Base-by-base conservation (phyloP, 1,140 invertebrate species). In the Nixonia krombeini region DNA sequence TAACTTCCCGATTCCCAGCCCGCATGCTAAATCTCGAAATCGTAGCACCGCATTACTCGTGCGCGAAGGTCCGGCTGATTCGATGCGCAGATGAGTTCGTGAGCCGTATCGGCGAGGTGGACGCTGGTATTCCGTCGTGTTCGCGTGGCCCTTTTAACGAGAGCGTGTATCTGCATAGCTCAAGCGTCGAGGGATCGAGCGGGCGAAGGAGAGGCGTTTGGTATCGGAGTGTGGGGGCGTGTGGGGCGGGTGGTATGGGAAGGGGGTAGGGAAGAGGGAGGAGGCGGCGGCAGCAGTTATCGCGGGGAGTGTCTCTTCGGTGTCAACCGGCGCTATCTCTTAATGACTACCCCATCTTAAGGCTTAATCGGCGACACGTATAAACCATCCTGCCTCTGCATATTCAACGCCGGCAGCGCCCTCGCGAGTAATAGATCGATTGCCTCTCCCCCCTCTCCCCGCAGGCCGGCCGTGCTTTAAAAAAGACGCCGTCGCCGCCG, bases 321-420 rank as follows among this genome's bases (percentile, higher is more conserved):
- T 79, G 80, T 82, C 81, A 80, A 79, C 71, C 59, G 69, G 72
- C 70, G 71, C 73, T 80, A 81, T 82, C 76, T 80, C 81, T 84
- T 83, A 84, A 84, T 84, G 81, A 84, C 78, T 79, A 76, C 70
- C 76, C 78, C 77, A 76, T 84, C 80, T 82, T 76, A 75, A 76
- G 75, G 73, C 75, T 83, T 84, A 83, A 84, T 84, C 82, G 78
- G 56, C 75, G 78, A 84, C 82, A 82, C 76, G 82, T 78, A 83
- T 82, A 84, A 84, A 84, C 76, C 79, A 84, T 83, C 72, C 73
- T 70, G 64, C 68, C 58, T 74, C 75, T 84, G 81, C 81, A 82
- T 84, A 83, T 84, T 83, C 76, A 82, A 82, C 69, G 73, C 65
- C 67, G 69, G 55, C 55, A 61, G 72, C 56, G 50, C 61, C 51